These are phyloP conservation scores for Anarsia innoxiella DNA, from an alignment of 2,888 invertebrate species.

Conservation along the genomic window DNA sequence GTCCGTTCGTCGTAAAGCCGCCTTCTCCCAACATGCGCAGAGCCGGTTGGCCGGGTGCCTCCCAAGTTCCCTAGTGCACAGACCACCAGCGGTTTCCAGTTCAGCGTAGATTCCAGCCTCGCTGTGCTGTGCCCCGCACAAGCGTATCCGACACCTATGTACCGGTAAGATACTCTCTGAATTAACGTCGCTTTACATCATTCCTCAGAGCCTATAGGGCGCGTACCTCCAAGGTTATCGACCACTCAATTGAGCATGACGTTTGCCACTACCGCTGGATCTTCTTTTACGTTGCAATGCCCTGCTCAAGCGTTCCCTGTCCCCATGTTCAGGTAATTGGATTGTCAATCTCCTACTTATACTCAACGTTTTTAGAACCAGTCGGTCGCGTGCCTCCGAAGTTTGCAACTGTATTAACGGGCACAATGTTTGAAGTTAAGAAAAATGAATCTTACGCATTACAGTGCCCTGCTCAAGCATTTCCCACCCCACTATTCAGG, in stretches of 20 bases:
- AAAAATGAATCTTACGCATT: constrained; percentile 61
- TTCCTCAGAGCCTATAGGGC: constrained; percentile 63
- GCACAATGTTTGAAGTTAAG: constrained; percentile 73
- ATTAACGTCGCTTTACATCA: constrained; percentile 44
- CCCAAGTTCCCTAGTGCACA: constrained; percentile 77
- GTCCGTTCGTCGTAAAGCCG: constrained; percentile 47
- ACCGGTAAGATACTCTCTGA: constrained; percentile 76
- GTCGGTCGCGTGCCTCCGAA: constrained; percentile 69
- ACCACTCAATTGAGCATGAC: constrained; percentile 69
- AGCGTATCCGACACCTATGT: constrained; percentile 81
- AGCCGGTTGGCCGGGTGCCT: constrained; percentile 79
- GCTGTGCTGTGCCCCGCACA: constrained; percentile 82
- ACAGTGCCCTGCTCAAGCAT: constrained; percentile 82
- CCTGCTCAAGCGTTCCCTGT: constrained; percentile 80
- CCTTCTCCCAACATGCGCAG: constrained; percentile 77
- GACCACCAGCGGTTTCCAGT: constrained; percentile 79
- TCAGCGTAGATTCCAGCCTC: constrained; percentile 63
- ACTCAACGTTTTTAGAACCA: constrained; percentile 40
- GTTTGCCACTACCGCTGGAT: constrained; percentile 71
- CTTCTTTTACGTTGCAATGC: constrained; percentile 77
- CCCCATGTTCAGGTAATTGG: constrained; percentile 64
- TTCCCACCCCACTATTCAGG: constrained; percentile 73
- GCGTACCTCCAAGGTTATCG: constrained; percentile 60
- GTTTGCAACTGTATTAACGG: constrained; percentile 70
- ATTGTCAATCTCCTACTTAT: constrained; percentile 29